Evolutionary conservation across 92 coral and sea anemone genomes (phyloP), one percentile per base, ranked within the genome.

Genomic region (Pocillopora meandrina): DNA sequence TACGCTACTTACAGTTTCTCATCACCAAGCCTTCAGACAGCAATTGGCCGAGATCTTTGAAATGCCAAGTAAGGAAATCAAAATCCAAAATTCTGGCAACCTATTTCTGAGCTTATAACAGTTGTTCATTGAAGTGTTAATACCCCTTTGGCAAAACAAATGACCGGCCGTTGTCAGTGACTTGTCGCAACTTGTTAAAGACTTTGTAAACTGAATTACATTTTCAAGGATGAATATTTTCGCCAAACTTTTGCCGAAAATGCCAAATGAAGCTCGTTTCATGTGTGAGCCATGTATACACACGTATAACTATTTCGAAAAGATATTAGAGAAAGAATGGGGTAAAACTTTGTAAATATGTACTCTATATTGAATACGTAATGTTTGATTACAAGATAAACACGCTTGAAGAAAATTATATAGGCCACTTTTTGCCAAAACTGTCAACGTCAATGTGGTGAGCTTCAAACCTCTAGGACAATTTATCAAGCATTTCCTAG

Each of bases 361-460:
- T 90, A 90, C 93, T 90, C 87, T 86, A 70, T 35, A 61, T 57
- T 81, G 75, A 83, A 71, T 67, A 80, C 81, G 76, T 86, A 78
- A 87, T 87, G 75, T 87, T 90, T 88, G 93, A 90, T 87, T 79
- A 83, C 93, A 82, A 87, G 89, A 88, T 88, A 90, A 90, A 88
- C 89, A 83, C 74, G 49, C 77, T 61, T 61, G 72, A 56, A 64
- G 84, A 57, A 73, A 77, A 82, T 42, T 56, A 71, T 87, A 33
- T 47, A 79, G 65, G 15, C 52, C 63, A 73, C 26, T 62, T 60
- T 57, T 61, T 47, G 34, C 35, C 33, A 72, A 64, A 83, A 64
- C 18, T 15, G 14, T 16, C 72, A 55, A 23, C 10, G 31, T 55
- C 56, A 60, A 57, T 16, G 36, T 69, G 60, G 67, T 47, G 12